phyloP scores from a whole-genome alignment of 2,797 vertebrate genomes.

The Danio choprae region DNA sequence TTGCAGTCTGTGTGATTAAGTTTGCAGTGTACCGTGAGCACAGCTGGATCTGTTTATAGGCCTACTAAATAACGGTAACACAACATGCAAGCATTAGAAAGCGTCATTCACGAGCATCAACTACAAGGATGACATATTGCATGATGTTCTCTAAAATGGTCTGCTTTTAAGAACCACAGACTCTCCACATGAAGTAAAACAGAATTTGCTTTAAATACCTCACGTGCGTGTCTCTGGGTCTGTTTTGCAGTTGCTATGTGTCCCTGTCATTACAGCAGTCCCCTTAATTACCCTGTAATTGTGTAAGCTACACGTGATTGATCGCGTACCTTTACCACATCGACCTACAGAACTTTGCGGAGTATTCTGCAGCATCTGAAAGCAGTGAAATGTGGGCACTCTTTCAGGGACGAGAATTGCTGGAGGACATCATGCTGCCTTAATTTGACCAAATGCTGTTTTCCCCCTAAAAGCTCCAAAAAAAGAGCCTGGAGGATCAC shows the following conservation, averaged over 20 bases:
- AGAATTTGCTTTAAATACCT: background rate
- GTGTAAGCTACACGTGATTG: slow-evolving; percentile 32
- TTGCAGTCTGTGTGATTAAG: slow-evolving; percentile 31
- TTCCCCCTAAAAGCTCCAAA: slow-evolving; percentile 24
- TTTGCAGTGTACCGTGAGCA: slow-evolving; percentile 30
- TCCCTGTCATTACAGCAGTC: slow-evolving; percentile 34
- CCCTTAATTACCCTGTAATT: slow-evolving; percentile 44
- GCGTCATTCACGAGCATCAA: background rate
- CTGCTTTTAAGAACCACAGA: slow-evolving; percentile 15
- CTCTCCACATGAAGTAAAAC: slow-evolving; percentile 2
- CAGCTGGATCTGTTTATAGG: slow-evolving; percentile 35
- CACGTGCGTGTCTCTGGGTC: background rate
- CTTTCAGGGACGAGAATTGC: slow-evolving; percentile 37
- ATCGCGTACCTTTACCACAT: slow-evolving; percentile 20
- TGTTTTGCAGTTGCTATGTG: slow-evolving; percentile 38
- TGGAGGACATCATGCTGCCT: slow-evolving; percentile 34
- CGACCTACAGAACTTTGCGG: slow-evolving; percentile 11
- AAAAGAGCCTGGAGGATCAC: slow-evolving; percentile 26
- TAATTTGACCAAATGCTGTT: slow-evolving; percentile 39
- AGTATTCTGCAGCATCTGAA: slow-evolving; percentile 51
- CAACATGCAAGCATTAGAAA: slow-evolving; percentile 10
- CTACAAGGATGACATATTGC: background rate
- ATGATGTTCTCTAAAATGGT: slow-evolving; percentile 8
- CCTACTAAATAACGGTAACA: slow-evolving; percentile 21
- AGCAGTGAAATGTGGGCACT: slow-evolving; percentile 51